Percentiles rank a stretch among this genome's conserved stretches.
phyloP scores from a whole-genome alignment of 1,140 invertebrate species.

The Ceratosolen solmsi region DNA sequence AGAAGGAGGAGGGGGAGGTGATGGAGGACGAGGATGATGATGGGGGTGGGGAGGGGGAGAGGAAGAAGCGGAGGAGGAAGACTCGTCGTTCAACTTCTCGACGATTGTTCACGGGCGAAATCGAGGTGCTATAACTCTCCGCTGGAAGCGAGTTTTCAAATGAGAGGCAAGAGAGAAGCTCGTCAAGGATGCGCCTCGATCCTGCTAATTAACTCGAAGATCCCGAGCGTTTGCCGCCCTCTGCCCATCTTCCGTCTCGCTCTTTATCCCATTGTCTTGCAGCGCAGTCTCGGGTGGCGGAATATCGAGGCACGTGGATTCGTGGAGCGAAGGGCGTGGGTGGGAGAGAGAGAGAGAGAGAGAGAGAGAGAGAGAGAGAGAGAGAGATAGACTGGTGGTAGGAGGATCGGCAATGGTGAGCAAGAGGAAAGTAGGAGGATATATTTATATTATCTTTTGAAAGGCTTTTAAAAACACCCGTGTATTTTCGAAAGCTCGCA shows the following conservation, averaged over 20 bases:
- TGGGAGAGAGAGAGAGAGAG: too few relatives aligned
- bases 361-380: too few relatives aligned
- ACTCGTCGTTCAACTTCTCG: conserved; percentile 47
- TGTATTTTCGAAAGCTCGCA: neutral
- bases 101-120: conserved; percentile 47
- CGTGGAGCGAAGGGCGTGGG: too few relatives aligned
- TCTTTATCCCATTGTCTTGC: conserved; percentile 29
- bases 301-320: too few relatives aligned
- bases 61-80: neutral
- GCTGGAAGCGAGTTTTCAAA: conserved; percentile 37
- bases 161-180: neutral
- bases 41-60: too few relatives aligned
- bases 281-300: neutral
- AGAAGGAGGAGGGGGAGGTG: neutral
- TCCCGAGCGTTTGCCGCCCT: conserved; percentile 33
- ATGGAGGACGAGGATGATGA: too few relatives aligned
- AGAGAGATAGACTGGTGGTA: too few relatives aligned
- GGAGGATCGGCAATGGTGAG: too few relatives aligned
- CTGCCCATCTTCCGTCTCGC: neutral
- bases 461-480: neutral
- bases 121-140: conserved; percentile 48
- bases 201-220: conserved; percentile 49
- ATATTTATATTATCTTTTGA: conserved; percentile 14
- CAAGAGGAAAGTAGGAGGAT: too few relatives aligned
- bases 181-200: conserved; percentile 23